phyloP scores from a whole-genome alignment of 2,113 vertebrate species.

The Ameiurus melas region DNA sequence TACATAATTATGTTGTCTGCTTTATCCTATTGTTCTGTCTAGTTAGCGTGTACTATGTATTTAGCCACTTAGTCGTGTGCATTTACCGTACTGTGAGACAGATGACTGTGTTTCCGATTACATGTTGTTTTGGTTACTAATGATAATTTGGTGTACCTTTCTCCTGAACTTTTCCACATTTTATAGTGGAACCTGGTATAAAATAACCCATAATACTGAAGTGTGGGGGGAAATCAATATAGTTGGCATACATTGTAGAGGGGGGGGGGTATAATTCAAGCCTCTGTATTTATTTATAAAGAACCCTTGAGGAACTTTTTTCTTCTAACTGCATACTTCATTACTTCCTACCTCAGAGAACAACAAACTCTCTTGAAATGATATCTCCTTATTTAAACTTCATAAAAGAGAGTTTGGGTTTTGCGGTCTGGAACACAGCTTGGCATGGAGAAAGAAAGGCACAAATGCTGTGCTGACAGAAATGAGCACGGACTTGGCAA shows the following conservation, averaged over 20 bases:
- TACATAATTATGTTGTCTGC: neutral
- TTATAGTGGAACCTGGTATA: neutral
- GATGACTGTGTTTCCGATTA: neutral
- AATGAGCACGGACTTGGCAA: constrained; percentile 48
- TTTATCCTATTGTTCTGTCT: constrained; percentile 21
- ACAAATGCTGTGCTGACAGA: constrained; percentile 10
- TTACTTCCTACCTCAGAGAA: neutral
- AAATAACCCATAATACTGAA: neutral
- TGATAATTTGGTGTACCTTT: neutral
- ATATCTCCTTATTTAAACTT: neutral
- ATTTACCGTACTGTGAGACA: neutral
- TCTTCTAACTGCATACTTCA: neutral
- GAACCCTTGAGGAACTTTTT: neutral
- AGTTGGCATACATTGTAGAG: no score
- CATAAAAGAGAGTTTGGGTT: neutral
- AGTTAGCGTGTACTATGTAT: neutral
- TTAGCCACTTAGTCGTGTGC: neutral
- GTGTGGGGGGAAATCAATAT: no score
- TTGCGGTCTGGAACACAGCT: neutral
- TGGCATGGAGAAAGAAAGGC: neutral
- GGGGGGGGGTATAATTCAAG: no score
- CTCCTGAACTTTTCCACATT: neutral
- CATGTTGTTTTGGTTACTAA: neutral
- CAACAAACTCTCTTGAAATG: neutral
- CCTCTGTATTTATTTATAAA: neutral